Conservation (phyloP, 2,113 vertebrate genomes). For the Engraulis encrasicolus region DNA sequence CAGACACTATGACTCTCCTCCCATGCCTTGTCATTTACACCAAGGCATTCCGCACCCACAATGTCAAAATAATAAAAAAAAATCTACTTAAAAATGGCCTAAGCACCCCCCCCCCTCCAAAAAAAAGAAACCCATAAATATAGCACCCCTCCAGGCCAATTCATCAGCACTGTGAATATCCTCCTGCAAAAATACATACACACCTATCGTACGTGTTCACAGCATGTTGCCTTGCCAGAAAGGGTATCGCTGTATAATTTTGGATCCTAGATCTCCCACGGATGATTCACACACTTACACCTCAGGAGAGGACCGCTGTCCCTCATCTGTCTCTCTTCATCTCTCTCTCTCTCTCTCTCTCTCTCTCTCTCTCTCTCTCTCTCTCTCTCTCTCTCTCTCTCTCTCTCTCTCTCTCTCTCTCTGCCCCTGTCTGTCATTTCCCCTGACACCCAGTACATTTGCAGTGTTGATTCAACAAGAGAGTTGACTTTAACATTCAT, state of each 20-base stretch:
- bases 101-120: too few relatives aligned
- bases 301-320: neutral
- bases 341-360: neutral
- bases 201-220: neutral
- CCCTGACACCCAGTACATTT: too few relatives aligned
- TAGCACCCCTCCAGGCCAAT: neutral
- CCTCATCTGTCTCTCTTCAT: neutral
- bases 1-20: too few relatives aligned
- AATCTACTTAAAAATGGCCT: too few relatives aligned
- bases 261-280: neutral
- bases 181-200: neutral
- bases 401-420: neutral
- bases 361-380: neutral
- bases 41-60: too few relatives aligned
- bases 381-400: neutral
- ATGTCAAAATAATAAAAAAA: too few relatives aligned
- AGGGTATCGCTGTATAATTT: conserved; percentile 7
- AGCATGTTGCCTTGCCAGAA: conserved; percentile 2
- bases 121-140: too few relatives aligned
- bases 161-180: neutral
- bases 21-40: too few relatives aligned
- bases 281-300: neutral
- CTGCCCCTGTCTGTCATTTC: too few relatives aligned
- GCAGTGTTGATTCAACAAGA: too few relatives aligned
- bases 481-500: too few relatives aligned